phyloP scores from a whole-genome alignment of 2,113 vertebrate species.

The Strix uralensis region DNA sequence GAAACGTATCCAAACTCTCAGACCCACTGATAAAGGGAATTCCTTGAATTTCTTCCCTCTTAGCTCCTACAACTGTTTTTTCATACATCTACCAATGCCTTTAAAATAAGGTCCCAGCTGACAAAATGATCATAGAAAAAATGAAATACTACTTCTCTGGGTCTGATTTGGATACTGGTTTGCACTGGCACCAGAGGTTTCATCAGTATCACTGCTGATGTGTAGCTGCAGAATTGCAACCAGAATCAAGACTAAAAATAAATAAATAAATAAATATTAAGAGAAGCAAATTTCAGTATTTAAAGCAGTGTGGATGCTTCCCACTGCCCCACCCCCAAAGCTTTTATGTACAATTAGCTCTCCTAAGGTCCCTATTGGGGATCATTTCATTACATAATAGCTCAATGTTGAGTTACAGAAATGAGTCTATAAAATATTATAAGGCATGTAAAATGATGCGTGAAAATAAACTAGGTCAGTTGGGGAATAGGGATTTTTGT shows the following conservation, averaged over 20 bases:
- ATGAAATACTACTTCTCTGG: not conserved
- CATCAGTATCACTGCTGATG: not conserved
- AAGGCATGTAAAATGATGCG: not conserved
- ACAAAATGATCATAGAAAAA: not conserved
- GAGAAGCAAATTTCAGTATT: not conserved
- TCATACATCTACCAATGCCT: not conserved
- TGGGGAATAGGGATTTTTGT: not conserved
- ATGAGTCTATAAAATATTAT: not conserved
- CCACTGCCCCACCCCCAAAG: not conserved
- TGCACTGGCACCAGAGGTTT: not conserved
- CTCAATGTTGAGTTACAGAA: not conserved
- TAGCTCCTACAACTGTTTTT: not conserved
- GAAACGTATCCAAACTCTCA: not conserved
- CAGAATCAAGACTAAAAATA: not conserved
- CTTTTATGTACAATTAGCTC: not conserved
- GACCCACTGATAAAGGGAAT: not conserved
- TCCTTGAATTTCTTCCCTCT: not conserved
- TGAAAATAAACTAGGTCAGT: not conserved
- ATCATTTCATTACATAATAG: slow-evolving; percentile 11
- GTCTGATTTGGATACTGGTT: not conserved
- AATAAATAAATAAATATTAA: not conserved
- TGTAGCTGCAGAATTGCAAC: not conserved
- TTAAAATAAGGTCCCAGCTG: not conserved
- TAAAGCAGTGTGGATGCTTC: not conserved
- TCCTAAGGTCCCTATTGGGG: not conserved